Conservation (phyloP, 2,113 vertebrate genomes). For the Laticauda colubrina region DNA sequence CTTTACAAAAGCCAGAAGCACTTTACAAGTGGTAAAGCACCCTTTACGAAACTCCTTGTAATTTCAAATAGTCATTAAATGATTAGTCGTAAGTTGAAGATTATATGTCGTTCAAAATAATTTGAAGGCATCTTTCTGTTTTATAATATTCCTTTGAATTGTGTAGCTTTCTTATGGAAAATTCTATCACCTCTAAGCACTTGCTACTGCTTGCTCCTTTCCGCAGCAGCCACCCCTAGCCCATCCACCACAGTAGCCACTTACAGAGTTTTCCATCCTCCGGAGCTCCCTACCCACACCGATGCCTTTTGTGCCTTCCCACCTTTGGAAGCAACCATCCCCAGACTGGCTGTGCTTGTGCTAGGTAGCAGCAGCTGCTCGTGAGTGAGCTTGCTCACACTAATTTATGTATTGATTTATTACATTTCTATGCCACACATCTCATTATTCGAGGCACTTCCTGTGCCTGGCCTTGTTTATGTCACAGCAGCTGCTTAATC, state of each 20-base stretch:
- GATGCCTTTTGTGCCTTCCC: not conserved
- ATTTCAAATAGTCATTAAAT: no score
- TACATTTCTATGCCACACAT: not conserved
- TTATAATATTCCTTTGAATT: no score
- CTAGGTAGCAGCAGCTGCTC: not conserved
- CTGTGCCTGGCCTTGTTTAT: not conserved
- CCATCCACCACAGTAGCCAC: not conserved
- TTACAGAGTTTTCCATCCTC: not conserved
- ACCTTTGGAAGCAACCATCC: not conserved
- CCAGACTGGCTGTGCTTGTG: not conserved
- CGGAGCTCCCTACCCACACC: not conserved
- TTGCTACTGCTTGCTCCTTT: not conserved
- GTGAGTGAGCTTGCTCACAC: not conserved
- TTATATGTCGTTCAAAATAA: no score
- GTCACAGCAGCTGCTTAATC: not conserved
- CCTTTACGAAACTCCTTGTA: no score
- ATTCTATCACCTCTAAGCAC: not conserved
- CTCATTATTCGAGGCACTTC: not conserved
- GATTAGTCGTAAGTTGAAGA: no score
- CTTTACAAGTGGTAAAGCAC: no score
- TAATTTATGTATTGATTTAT: not conserved
- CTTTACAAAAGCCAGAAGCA: no score
- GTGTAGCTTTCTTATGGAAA: no score
- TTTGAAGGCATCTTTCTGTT: no score
- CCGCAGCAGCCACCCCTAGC: not conserved